These are phyloP conservation scores for Microcebus tavaratra DNA, from an alignment of 2,113 vertebrate genomes.

Conservation along the genomic window DNA sequence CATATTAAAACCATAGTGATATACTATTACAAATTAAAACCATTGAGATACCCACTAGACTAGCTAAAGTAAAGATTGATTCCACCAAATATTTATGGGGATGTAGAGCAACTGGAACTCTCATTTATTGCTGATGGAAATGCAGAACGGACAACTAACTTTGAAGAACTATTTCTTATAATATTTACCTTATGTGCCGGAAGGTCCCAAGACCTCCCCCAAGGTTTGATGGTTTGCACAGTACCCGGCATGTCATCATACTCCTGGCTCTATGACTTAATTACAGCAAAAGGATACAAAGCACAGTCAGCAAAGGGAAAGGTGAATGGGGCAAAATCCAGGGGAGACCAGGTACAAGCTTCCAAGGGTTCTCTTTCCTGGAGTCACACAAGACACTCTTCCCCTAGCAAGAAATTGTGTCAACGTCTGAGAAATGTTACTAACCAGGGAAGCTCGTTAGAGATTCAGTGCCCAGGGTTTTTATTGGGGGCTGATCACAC, in stretches of 20 bases:
- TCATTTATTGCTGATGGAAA: neutral
- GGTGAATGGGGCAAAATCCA: neutral
- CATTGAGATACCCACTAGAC: neutral
- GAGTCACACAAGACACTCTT: neutral
- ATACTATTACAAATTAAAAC: neutral
- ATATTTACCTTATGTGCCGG: neutral
- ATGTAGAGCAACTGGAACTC: neutral
- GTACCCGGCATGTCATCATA: neutral
- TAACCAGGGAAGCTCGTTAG: neutral
- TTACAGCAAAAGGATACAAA: neutral
- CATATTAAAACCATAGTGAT: neutral
- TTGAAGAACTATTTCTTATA: constrained; percentile 34
- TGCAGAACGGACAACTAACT: neutral
- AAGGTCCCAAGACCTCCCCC: neutral
- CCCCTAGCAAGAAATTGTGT: neutral
- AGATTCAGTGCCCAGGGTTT: neutral
- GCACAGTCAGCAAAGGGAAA: neutral
- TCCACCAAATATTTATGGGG: neutral
- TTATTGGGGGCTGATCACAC: neutral
- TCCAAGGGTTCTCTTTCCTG: neutral
- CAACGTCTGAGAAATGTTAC: neutral
- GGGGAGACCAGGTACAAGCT: neutral
- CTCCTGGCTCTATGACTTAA: neutral
- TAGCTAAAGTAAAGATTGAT: neutral
- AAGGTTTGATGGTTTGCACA: neutral